Conservation (phyloP, 2,113 vertebrate species). For the Aviceda subcristata region DNA sequence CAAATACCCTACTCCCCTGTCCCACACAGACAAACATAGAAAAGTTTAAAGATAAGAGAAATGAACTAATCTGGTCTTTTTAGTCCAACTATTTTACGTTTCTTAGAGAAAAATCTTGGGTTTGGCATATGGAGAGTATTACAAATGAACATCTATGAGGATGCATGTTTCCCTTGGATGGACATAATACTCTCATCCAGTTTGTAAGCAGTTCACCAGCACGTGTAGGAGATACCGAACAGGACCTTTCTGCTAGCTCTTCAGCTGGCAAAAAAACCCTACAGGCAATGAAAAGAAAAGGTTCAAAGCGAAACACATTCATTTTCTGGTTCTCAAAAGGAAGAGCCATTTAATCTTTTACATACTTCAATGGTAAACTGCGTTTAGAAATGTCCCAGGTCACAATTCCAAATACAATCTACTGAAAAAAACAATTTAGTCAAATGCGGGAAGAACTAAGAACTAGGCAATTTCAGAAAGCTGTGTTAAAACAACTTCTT, state of each 20-base stretch:
- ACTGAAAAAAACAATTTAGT: not conserved
- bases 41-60: not conserved
- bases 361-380: not conserved
- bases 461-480: not conserved
- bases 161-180: not conserved
- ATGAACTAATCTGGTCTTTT: not conserved
- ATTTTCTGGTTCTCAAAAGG: not conserved
- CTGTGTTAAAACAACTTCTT: not conserved
- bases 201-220: not conserved
- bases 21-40: not conserved
- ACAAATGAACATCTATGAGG: not conserved
- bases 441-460: not conserved
- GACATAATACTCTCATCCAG: not conserved
- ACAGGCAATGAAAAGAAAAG: not conserved
- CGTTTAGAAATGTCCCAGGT: not conserved
- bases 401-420: not conserved
- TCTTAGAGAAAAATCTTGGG: not conserved
- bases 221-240: not conserved
- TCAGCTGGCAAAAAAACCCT: not conserved
- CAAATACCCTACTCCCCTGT: not conserved
- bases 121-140: not conserved
- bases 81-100: not conserved
- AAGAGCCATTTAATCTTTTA: not conserved
- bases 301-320: not conserved
- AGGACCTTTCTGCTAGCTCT: not conserved